Conservation (phyloP, 2,113 vertebrate species). For the Callaeas wilsoni region DNA sequence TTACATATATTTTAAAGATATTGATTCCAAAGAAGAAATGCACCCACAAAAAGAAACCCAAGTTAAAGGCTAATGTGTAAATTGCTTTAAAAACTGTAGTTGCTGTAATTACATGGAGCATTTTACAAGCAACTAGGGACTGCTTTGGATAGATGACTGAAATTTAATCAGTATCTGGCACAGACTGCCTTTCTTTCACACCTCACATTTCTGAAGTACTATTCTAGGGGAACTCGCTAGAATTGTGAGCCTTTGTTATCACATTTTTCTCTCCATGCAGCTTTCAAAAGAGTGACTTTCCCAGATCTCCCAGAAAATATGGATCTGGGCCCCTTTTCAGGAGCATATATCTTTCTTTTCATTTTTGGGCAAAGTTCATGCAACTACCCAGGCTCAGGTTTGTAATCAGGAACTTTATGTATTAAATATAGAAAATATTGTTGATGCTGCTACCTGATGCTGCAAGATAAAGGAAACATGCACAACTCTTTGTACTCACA, state of each 20-base stretch:
- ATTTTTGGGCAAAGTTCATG: slow-evolving; percentile 29
- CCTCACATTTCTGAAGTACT: slow-evolving; percentile 63
- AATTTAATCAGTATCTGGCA: slow-evolving; percentile 78
- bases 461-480: slow-evolving; percentile 27
- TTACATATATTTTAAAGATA: slow-evolving; percentile 70
- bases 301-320: slow-evolving; percentile 6
- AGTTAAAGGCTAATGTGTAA: slow-evolving; percentile 75
- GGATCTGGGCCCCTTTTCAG: neutral
- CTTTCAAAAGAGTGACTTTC: slow-evolving; percentile 44
- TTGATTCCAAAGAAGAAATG: slow-evolving; percentile 74
- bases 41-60: slow-evolving; percentile 65
- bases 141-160: slow-evolving; percentile 76
- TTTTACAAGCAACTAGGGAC: slow-evolving; percentile 78
- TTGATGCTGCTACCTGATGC: slow-evolving; percentile 12
- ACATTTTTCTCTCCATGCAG: slow-evolving; percentile 51
- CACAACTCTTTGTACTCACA: slow-evolving; percentile 5
- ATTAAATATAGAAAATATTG: slow-evolving; percentile 49
- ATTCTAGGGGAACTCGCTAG: slow-evolving; percentile 62
- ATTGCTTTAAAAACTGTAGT: slow-evolving; percentile 75
- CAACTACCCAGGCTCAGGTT: slow-evolving; percentile 1
- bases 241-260: slow-evolving; percentile 59
- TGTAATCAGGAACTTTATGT: slow-evolving; percentile 27
- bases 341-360: neutral
- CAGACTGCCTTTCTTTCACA: slow-evolving; percentile 63
- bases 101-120: slow-evolving; percentile 78